A percentile compares a stretch with the other conserved stretches of the same genome.
Conservation (phyloP, 2,113 vertebrate genomes). For the Archocentrus centrarchus region DNA sequence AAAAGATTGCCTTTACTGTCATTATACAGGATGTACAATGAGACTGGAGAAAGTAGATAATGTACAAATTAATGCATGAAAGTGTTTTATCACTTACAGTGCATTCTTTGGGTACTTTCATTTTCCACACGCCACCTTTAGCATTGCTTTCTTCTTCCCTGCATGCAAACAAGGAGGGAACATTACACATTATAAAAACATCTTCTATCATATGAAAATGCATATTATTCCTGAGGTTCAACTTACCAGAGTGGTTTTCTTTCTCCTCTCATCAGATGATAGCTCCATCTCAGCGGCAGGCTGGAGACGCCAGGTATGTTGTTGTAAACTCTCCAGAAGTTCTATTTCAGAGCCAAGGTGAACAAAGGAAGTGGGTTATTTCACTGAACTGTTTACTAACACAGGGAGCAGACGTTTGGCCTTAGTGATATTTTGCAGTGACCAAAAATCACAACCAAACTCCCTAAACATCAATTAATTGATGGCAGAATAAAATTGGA, state of each 20-base stretch:
- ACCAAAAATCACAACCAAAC: background rate
- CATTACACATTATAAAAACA: background rate
- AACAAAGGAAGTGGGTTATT: conserved; percentile 35
- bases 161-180: background rate
- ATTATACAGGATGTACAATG: too few relatives aligned
- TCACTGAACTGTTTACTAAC: conserved; percentile 13
- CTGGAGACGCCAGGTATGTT: conserved; percentile 91
- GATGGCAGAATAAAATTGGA: too few relatives aligned
- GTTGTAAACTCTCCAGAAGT: conserved; percentile 98
- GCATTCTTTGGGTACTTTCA: conserved; percentile 94
- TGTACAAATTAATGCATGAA: background rate
- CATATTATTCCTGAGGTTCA: background rate
- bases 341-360: conserved; percentile 76
- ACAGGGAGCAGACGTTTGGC: background rate
- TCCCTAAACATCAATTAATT: too few relatives aligned
- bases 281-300: conserved; percentile 91
- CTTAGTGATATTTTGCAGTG: conserved; percentile 24
- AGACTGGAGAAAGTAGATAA: background rate
- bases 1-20: background rate
- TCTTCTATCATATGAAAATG: background rate
- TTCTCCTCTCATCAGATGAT: conserved; percentile 96
- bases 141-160: conserved; percentile 99
- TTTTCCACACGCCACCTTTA: conserved; percentile 95
- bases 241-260: conserved; percentile 92
- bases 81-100: conserved; percentile 81